Evolutionary conservation across 2,888 invertebrate genomes (phyloP), one percentile per base, ranked within the genome.

Genomic region (Phasia obesa): DNA sequence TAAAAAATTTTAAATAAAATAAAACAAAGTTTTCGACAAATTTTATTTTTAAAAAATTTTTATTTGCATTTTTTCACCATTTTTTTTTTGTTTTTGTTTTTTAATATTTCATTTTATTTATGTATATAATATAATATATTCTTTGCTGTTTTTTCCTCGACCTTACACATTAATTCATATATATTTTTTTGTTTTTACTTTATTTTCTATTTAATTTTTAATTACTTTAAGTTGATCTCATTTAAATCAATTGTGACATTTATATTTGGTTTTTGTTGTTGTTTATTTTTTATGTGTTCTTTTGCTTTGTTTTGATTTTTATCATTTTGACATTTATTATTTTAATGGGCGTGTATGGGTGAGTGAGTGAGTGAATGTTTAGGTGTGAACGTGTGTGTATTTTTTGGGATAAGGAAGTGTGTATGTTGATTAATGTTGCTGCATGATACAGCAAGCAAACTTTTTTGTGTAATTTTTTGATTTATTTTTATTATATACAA

Each of bases 41-140:
- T 69, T 77, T 80, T 84, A 82, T 84, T 84, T 86, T 86, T 85
- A 85, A 86, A 83, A 86, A 86, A 86, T 84, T 86, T 85, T 86
- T 81, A 82, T 84, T 76, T 84, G 82, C 84, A 53, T 81, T 84
- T 85, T 84, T 85, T 71, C 84, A 83, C 73, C 76, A 64, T 79
- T 85, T 78, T 60, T 77, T 76, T 42, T 59, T 65, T 35, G 38
- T 17, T 49, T 62, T 69, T 47, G 4, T 38, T 73, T 73, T 81
- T 85, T 80, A 84, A 85, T 85, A 85, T 85, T 84, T 85, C 74
- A 84, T 84, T 85, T 85, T n/a, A n/a, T n/a, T 85, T 84, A 86
- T 85, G 84, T 85, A 78, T 85, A 85, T 84, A 85, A 83, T 84
- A 83, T 84, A 77, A 85, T 81, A 85, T 85, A 84, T 81, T 65